Evolutionary conservation across 2,888 invertebrate genomes (phyloP).

Genomic region (Orchesella flavescens): DNA sequence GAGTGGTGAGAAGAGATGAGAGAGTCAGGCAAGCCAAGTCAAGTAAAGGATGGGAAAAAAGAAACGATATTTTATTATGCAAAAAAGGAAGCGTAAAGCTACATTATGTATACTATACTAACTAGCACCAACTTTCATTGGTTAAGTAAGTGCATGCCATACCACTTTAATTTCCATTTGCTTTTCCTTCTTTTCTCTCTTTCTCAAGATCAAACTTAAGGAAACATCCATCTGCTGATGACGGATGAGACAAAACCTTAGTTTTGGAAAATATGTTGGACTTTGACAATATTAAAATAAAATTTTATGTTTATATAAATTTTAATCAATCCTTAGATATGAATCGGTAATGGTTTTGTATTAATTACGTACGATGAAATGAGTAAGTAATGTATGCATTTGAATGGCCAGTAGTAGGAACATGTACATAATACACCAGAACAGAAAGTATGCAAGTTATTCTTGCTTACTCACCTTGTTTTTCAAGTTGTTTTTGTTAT

Average conservation of each 20-base stretch:
- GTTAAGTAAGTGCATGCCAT: constrained; percentile 40
- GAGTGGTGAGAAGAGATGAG: constrained; percentile 13
- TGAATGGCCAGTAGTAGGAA: too few species aligned
- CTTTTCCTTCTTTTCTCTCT: constrained; percentile 12
- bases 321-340: neutral
- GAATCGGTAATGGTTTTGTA: neutral
- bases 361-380: too few species aligned
- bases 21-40: too few species aligned
- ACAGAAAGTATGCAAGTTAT: too few species aligned
- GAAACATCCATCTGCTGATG: constrained; percentile 50
- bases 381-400: too few species aligned
- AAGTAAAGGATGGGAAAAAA: constrained; percentile 6
- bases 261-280: neutral
- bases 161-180: constrained; percentile 50
- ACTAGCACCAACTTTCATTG: constrained; percentile 43
- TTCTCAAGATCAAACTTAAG: neutral
- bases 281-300: neutral
- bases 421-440: too few species aligned
- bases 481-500: too few species aligned
- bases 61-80: constrained; percentile 41
- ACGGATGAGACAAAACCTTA: constrained; percentile 39
- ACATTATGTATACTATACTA: neutral
- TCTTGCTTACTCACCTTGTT: too few species aligned
- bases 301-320: neutral
- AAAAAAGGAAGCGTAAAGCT: neutral